Base-by-base conservation (phyloP, 64 coral and sea anemone genomes). In the Actinia tenebrosa region DNA sequence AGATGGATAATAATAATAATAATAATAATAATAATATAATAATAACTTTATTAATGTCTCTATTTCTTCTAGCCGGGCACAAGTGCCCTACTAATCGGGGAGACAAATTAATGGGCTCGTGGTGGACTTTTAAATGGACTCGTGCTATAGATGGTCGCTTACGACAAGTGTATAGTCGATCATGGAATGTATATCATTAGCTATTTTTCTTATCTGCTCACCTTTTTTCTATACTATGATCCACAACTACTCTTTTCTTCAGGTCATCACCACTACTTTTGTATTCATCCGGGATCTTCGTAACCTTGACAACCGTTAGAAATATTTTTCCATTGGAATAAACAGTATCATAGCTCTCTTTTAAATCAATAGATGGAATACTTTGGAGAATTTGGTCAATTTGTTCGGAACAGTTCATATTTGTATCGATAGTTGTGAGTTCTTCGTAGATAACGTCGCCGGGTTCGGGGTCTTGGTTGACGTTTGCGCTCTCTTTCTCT, bases 401-500 rank as follows among this genome's bases (percentile, higher is more conserved):
- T 43, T 85, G 52, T 3, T 85, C 56, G 7, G 52, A 43, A 25
- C 83, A 85, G 56, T 85, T 85, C 8, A n/a, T 15, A 5, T 85
- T 55, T 1, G 46, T n/a, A 60, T 18, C 23, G 20, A 85, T 18
- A 9, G 83, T 85, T 20, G 83, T 61, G 15, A 85, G 19, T 62
- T 64, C 83, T 62, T 85, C 83, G 45, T 22, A 52, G 17, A 81
- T 81, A 7, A 81, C 53, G 42, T 81, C 79, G 22, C 79, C 79
- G 22, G 19, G n/a, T 81, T 81, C n/a, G 53, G 79, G 79, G 53
- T 20, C 18, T 1, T 10, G 18, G 14, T 45, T 22, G 2, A 50
- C 42, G 15, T 81, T 53, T 0, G 10, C 5, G 19, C 14, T 20
- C 16, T 81, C 69, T 42, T 75, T 10, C 3, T 30, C 79, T 20